phyloP scores from a whole-genome alignment of 1,140 invertebrate species.

The Drosophila melanogaster region DNA sequence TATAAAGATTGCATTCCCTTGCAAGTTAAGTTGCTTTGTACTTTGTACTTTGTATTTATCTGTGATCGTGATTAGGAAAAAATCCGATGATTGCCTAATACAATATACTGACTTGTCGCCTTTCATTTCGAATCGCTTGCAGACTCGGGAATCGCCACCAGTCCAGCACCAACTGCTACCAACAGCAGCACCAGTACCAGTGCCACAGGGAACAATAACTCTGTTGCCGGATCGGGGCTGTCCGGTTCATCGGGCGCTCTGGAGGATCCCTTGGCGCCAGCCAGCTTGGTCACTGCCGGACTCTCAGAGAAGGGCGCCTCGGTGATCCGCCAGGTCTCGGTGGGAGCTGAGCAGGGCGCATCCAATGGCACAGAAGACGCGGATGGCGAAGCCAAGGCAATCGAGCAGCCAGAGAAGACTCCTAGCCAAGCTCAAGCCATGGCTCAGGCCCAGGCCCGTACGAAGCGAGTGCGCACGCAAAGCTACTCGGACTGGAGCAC shows the following conservation, averaged over 20 bases:
- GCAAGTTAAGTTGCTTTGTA: too few species aligned
- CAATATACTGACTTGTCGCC: neutral
- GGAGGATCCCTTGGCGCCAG: slow-evolving; percentile 9
- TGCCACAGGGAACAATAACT: slow-evolving; percentile 8
- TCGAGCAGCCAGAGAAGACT: neutral
- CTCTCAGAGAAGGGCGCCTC: slow-evolving; percentile 75
- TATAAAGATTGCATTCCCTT: too few species aligned
- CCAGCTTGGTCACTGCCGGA: slow-evolving; percentile 62
- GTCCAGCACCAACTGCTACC: slow-evolving; percentile 63
- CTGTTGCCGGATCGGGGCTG: neutral
- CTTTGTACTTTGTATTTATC: too few species aligned
- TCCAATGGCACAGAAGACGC: neutral
- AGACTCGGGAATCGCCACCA: slow-evolving; percentile 83
- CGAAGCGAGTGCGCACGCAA: slow-evolving; percentile 76
- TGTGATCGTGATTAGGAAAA: neutral
- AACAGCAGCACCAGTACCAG: slow-evolving; percentile 45
- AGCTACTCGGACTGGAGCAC: slow-evolving; percentile 85
- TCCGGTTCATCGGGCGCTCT: neutral
- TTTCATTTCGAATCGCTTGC: neutral
- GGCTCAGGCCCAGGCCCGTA: slow-evolving; percentile 23
- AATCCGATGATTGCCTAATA: neutral
- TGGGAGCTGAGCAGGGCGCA: slow-evolving; percentile 8
- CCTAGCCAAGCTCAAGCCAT: neutral
- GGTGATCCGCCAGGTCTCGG: slow-evolving; percentile 63
- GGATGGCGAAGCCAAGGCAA: neutral